phyloP scores from a whole-genome alignment of 2,797 vertebrate genomes.

The Myotis vivesi region DNA sequence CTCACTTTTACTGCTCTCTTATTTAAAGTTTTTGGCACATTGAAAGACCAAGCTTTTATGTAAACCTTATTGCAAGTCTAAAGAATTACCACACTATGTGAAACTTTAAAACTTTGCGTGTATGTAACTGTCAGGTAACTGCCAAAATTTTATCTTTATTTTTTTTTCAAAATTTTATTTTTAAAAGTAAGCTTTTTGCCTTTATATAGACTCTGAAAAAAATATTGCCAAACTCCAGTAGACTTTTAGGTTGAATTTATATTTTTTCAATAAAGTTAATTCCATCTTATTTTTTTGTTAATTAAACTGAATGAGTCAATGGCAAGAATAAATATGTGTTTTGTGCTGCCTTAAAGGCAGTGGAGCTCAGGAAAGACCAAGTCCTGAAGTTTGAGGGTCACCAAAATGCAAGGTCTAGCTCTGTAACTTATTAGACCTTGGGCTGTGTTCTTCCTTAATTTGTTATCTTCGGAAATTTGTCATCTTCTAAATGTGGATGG shows the following conservation, averaged over 20 bases:
- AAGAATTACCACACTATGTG: not conserved
- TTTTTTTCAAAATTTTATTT: conserved; percentile 4
- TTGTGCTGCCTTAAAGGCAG: not conserved
- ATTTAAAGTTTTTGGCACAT: conserved; percentile 36
- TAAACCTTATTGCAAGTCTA: conserved; percentile 25
- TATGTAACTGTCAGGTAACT: not conserved
- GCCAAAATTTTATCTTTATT: conserved; percentile 16
- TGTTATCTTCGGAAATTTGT: not conserved
- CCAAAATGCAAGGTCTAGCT: not conserved
- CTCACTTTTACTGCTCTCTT: conserved; percentile 51
- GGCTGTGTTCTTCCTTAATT: not conserved
- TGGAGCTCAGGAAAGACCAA: not conserved
- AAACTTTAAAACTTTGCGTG: conserved; percentile 17
- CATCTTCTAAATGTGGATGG: not conserved
- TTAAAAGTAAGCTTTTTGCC: not conserved
- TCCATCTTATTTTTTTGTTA: conserved; percentile 32
- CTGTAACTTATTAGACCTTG: not conserved
- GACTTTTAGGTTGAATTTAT: conserved; percentile 28
- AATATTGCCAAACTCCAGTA: not conserved
- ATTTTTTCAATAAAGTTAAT: conserved; percentile 32
- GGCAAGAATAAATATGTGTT: not conserved
- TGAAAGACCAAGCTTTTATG: conserved; percentile 35
- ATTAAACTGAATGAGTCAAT: conserved; percentile 3
- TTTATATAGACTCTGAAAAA: not conserved
- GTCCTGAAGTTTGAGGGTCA: not conserved